phyloP scores from a whole-genome alignment of 2,113 vertebrate genomes.

The Desmodus rotundus region DNA sequence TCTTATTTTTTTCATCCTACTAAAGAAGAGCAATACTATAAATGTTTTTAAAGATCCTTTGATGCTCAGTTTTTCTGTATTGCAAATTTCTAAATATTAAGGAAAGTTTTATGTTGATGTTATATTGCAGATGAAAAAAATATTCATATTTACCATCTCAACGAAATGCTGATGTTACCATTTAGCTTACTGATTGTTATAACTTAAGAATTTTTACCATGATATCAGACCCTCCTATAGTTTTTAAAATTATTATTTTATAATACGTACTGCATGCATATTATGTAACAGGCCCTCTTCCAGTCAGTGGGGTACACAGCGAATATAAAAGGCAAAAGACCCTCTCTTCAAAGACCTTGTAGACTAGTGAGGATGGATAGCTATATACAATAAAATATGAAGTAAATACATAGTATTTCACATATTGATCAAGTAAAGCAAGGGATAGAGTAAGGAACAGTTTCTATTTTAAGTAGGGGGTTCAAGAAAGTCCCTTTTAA shows the following conservation, averaged over 20 bases:
- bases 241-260: neutral
- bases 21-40: neutral
- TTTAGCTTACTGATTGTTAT: neutral
- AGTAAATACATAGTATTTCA: neutral
- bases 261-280: neutral
- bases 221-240: neutral
- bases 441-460: neutral
- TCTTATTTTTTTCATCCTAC: neutral
- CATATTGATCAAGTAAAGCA: neutral
- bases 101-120: neutral
- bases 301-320: neutral
- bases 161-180: neutral
- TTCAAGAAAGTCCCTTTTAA: neutral
- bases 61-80: neutral
- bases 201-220: neutral
- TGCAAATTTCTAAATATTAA: neutral
- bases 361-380: neutral
- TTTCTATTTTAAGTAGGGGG: neutral
- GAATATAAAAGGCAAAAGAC: neutral
- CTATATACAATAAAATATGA: neutral
- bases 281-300: neutral
- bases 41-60: neutral
- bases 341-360: neutral
- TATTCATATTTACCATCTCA: neutral
- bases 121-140: neutral